Evolutionary conservation across 2,113 vertebrate genomes (phyloP).

Genomic region (Dicrurus megarhynchus): DNA sequence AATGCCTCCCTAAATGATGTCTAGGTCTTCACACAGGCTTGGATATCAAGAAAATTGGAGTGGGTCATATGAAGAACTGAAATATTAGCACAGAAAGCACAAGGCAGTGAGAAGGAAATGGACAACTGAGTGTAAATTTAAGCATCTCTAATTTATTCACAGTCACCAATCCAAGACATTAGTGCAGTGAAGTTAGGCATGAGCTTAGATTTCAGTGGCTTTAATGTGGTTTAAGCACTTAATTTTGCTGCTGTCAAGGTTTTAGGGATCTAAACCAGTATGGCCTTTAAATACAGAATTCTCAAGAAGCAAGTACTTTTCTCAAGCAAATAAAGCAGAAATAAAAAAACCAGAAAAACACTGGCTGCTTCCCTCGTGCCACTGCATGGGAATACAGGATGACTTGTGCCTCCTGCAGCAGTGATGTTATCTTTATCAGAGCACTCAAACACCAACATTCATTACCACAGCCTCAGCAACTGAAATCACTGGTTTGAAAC

Average conservation of each 20-base stretch:
- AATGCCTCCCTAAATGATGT: not conserved
- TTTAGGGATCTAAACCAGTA: not conserved
- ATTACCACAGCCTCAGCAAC: not conserved
- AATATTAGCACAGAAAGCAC: not conserved
- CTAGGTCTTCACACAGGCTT: not conserved
- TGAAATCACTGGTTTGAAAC: constrained; percentile 49
- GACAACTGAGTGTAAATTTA: not conserved
- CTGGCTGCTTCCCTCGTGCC: not conserved
- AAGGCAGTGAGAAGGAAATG: not conserved
- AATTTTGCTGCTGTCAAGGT: not conserved
- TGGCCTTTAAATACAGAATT: not conserved
- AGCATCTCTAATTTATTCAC: not conserved
- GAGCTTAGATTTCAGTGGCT: not conserved
- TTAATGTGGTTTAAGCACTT: not conserved
- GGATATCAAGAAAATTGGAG: not conserved
- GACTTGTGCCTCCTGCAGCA: not conserved
- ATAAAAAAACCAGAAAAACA: not conserved
- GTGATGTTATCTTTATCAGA: constrained; percentile 34
- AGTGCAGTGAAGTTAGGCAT: not conserved
- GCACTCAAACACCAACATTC: constrained; percentile 34
- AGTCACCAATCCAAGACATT: not conserved
- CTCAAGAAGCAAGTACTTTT: not conserved
- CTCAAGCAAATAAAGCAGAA: not conserved
- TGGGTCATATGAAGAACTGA: not conserved
- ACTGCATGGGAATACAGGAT: not conserved